Conservation (phyloP, 2,888 invertebrate species). For the Hipparchia sbordonii region DNA sequence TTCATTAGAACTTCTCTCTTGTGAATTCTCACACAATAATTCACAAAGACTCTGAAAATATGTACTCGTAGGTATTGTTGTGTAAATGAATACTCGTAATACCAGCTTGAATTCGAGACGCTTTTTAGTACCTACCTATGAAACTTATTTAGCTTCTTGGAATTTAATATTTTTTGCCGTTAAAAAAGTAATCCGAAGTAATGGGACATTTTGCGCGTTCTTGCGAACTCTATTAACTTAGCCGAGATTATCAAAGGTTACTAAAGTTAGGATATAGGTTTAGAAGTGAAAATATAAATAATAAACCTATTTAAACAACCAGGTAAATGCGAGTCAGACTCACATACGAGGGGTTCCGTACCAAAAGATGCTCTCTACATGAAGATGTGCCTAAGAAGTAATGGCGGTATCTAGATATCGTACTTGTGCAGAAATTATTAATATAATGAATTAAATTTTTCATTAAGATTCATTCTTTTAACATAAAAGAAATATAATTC, state of each 20-base stretch:
- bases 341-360: background rate
- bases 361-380: background rate
- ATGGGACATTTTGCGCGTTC: background rate
- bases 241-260: too few species aligned
- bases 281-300: too few species aligned
- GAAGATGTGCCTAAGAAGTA: background rate
- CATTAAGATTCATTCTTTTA: background rate
- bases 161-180: background rate
- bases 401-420: background rate
- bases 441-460: background rate
- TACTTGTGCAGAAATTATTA: background rate
- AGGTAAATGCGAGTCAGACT: too few species aligned
- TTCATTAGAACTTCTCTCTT: constrained; percentile 6
- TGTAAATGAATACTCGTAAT: background rate
- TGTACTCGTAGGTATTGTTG: background rate
- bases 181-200: background rate
- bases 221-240: too few species aligned
- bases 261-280: background rate
- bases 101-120: background rate
- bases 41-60: constrained; percentile 7
- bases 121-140: background rate
- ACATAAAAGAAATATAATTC: too few species aligned
- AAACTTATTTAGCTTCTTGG: background rate
- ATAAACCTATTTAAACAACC: too few species aligned
- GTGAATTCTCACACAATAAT: constrained; percentile 1